Percentiles rank a stretch among this genome's conserved stretches.
Evolutionary conservation across 2,888 invertebrate genomes (phyloP).

Genomic region (Nesidiocoris tenuis): DNA sequence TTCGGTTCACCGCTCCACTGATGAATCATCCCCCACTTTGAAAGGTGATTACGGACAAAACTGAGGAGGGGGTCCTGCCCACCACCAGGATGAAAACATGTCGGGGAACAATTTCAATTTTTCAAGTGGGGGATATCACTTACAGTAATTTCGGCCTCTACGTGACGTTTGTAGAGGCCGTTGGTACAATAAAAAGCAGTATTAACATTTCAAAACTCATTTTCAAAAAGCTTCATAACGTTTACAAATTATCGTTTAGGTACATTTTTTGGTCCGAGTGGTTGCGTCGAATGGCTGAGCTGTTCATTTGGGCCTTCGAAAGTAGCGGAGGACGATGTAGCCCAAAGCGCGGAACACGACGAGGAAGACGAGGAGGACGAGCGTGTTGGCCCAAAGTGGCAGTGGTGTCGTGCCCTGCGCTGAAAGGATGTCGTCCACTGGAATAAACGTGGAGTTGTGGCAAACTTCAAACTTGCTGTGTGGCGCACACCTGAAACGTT

Average conservation of each 20-base stretch:
- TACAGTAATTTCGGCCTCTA: background rate
- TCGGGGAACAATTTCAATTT: background rate
- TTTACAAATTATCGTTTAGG: background rate
- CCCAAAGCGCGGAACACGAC: conserved; percentile 70
- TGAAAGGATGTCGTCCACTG: conserved; percentile 64
- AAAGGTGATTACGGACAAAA: background rate
- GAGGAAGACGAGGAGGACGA: conserved; percentile 69
- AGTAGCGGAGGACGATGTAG: conserved; percentile 70
- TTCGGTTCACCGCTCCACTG: background rate
- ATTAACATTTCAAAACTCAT: background rate
- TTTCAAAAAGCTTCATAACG: background rate
- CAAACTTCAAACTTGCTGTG: conserved; percentile 68
- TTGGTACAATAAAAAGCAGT: background rate
- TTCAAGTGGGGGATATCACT: background rate
- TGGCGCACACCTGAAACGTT: conserved; percentile 64
- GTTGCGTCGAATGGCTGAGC: background rate
- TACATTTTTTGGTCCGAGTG: background rate
- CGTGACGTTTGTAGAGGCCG: background rate
- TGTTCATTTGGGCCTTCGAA: conserved; percentile 65
- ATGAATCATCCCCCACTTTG: background rate
- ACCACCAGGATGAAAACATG: background rate
- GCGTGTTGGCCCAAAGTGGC: conserved; percentile 72
- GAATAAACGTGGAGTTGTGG: conserved; percentile 62
- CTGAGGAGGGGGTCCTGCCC: background rate
- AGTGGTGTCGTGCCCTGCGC: conserved; percentile 51